Conservation (phyloP, 2,113 vertebrate species). For the Gnathonemus longibarbis region DNA sequence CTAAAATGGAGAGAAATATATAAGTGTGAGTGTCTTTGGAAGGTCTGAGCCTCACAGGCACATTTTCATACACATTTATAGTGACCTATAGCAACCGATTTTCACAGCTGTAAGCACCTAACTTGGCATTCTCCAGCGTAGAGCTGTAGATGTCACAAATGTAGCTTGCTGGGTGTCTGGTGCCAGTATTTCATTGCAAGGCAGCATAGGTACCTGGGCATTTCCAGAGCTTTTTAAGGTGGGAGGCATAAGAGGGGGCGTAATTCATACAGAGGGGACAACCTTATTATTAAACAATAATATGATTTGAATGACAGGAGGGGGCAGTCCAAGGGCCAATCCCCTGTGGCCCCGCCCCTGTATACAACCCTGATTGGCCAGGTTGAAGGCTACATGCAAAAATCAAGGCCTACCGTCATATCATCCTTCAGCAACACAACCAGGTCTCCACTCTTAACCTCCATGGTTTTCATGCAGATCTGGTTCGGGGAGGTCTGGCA, state of each 20-base stretch:
- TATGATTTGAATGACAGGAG: neutral
- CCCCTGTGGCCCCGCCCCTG: neutral
- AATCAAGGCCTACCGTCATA: conserved; percentile 63
- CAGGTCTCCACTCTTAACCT: conserved; percentile 58
- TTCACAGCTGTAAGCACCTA: neutral
- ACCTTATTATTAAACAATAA: neutral
- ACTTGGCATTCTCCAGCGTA: neutral
- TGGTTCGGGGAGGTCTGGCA: conserved; percentile 59
- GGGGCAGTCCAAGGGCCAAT: neutral
- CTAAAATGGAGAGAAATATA: neutral
- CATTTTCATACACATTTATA: neutral
- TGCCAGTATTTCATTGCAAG: no score
- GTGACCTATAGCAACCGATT: neutral
- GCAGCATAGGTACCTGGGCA: no score
- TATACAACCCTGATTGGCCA: neutral
- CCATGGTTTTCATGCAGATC: conserved; percentile 79
- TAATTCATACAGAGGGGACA: neutral
- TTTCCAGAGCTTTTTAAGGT: neutral
- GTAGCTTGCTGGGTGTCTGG: neutral
- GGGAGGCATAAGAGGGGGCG: neutral
- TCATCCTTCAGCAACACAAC: conserved; percentile 68
- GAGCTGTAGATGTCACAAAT: neutral
- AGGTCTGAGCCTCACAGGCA: neutral
- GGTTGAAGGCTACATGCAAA: neutral
- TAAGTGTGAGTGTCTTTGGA: neutral